Percentiles rank a stretch among this genome's conserved stretches.
phyloP scores from a whole-genome alignment of 2,797 vertebrate species.

The Thunnus albacares region DNA sequence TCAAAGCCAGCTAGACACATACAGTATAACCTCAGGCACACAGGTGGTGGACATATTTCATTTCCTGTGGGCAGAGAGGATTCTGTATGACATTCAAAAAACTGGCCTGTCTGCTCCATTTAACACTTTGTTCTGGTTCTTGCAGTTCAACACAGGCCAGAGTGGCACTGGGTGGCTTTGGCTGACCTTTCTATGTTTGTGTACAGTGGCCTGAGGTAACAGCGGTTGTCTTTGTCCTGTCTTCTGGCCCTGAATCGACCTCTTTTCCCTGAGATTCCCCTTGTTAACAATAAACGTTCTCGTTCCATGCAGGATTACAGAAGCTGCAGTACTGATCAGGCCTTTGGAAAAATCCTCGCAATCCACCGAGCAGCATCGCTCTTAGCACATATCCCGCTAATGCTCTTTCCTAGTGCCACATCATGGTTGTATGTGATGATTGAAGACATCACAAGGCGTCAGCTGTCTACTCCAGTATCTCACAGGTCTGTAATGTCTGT shows the following conservation, averaged over 20 bases:
- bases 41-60: conserved; percentile 32
- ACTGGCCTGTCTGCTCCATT: conserved; percentile 21
- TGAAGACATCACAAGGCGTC: neutral
- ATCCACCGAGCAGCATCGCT: neutral
- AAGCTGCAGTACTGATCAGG: conserved; percentile 53
- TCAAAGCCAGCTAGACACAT: conserved; percentile 19
- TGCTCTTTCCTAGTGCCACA: neutral
- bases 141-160: conserved; percentile 21
- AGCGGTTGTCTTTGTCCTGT: conserved; percentile 30
- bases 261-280: conserved; percentile 18
- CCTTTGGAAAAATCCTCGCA: neutral
- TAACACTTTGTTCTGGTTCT: conserved; percentile 29
- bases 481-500: neutral
- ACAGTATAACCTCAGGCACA: conserved; percentile 4
- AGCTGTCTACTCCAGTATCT: conserved; percentile 8
- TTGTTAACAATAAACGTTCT: conserved; percentile 47
- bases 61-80: conserved; percentile 44
- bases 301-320: conserved; percentile 35
- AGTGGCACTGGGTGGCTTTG: conserved; percentile 18
- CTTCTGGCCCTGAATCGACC: neutral
- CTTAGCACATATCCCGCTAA: neutral
- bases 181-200: conserved; percentile 54
- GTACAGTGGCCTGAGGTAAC: conserved; percentile 24
- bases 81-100: conserved; percentile 47
- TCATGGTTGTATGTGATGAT: neutral